Conservation (phyloP, 2,888 invertebrate genomes). For the Odontocolon sp. region DNA sequence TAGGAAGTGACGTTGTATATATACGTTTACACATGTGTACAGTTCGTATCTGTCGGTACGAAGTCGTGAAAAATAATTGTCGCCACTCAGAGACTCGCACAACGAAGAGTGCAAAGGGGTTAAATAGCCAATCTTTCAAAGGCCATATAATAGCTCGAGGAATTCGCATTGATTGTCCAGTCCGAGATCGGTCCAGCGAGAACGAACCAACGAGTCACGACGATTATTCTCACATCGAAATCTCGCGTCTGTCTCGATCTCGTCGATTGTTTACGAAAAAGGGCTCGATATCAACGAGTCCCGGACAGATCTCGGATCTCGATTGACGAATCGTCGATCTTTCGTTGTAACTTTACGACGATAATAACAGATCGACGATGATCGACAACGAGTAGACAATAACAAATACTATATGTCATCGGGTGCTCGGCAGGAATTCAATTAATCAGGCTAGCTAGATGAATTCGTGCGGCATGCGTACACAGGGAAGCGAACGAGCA, state of each 20-base stretch:
- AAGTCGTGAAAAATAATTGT: constrained; percentile 53
- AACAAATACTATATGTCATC: constrained; percentile 24
- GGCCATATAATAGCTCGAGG: constrained; percentile 44
- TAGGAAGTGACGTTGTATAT: too few species aligned
- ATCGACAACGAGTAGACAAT: constrained; percentile 8
- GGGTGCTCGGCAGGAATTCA: constrained; percentile 23
- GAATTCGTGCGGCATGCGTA: constrained; percentile 25
- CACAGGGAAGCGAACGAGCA: neutral
- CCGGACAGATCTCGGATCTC: neutral
- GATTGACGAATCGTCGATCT: neutral
- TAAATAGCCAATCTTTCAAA: constrained; percentile 56
- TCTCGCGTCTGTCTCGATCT: neutral
- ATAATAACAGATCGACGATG: neutral
- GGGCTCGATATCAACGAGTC: neutral
- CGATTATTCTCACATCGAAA: neutral
- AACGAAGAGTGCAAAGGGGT: constrained; percentile 54
- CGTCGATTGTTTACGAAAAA: neutral
- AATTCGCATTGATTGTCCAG: constrained; percentile 55
- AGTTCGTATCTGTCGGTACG: neutral
- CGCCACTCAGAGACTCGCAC: constrained; percentile 27
- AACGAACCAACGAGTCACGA: neutral
- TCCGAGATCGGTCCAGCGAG: constrained; percentile 7
- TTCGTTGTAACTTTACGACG: neutral
- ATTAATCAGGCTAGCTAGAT: constrained; percentile 38
- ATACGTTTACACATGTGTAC: neutral